Evolutionary conservation across 2,113 vertebrate species (phyloP), one percentile per base, ranked within the genome.

Genomic region (Crotalus helleri): DNA sequence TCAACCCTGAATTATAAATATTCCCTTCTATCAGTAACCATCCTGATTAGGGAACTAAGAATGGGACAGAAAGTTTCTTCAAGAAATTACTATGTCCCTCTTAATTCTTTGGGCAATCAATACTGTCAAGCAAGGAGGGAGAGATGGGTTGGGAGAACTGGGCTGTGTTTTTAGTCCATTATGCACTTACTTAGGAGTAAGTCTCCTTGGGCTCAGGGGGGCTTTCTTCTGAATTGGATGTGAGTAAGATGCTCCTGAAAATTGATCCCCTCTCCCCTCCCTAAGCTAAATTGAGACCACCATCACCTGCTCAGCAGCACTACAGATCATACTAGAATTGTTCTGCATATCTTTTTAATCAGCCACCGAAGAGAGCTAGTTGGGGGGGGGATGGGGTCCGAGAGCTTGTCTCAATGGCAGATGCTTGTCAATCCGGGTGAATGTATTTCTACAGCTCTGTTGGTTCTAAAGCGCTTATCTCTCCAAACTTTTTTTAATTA

Each of bases 391-490:
- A 39, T 39, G 39, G 49, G 49, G 9, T 51, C 17, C 49, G 0
- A 29, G 21, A 64, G 10, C n/a, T n/a, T 64, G 13, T 29, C 39
- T 90, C 39, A 29, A 1, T 86, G 44, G 19, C 44, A 51, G 19
- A 11, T 55, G 26, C 88, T 90, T 85, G 44, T 85, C 39, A 58
- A 69, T 93, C 49, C 10, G 89, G 81, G 64, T 90, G 89, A 90
- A 85, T 59, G 97, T 98, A 97, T 98, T 98, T 98, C 97, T 97
- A 96, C 94, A 96, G 97, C 97, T 97, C 97, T 96, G 92, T 95
- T 91, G 97, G 97, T 97, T 98, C 96, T 97, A 97, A 97, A 97
- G 95, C 95, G 96, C 96, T 97, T 97, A 97, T 96, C 97, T 95
- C 96, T 97, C 96, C 97, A 97, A 97, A 97, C 94, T 3, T 97